phyloP scores from a whole-genome alignment of 2,797 vertebrate species.

The Tachyglossus aculeatus region DNA sequence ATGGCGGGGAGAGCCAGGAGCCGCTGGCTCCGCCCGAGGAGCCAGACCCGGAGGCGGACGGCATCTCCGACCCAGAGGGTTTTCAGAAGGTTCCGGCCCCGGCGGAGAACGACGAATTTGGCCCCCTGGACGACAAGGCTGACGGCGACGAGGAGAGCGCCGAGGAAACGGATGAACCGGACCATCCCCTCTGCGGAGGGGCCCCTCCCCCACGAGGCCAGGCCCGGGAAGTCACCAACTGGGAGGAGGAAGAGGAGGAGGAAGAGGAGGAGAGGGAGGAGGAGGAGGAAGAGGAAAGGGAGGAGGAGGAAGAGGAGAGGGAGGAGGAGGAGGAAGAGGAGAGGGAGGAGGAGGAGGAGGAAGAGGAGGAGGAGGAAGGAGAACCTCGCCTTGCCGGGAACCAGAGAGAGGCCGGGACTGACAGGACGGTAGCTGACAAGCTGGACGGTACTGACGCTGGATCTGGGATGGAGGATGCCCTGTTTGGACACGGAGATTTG shows the following conservation, averaged over 20 bases:
- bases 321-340: too few species aligned
- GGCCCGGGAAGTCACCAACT: conserved; percentile 46
- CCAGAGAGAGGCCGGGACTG: conserved; percentile 62
- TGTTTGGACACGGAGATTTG: conserved; percentile 75
- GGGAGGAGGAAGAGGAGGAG: conserved; percentile 63
- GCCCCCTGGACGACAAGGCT: conserved; percentile 35
- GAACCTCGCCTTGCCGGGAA: conserved; percentile 32
- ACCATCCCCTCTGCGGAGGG: conserved; percentile 57
- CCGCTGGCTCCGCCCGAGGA: conserved; percentile 37
- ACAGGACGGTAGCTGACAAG: conserved; percentile 76
- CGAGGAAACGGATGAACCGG: conserved; percentile 68
- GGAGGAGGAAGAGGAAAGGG: conserved; percentile 61
- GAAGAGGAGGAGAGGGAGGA: too few species aligned
- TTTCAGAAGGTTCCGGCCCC: conserved; percentile 65
- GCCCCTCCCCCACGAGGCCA: not conserved
- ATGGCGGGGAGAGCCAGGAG: conserved; percentile 72
- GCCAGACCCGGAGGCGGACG: conserved; percentile 52
- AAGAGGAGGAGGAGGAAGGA: conserved; percentile 67
- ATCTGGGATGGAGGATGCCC: conserved; percentile 80
- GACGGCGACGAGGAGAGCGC: conserved; percentile 60
- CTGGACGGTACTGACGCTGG: conserved; percentile 75
- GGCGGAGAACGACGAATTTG: conserved; percentile 64
- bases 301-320: too few species aligned
- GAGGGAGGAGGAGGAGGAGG: conserved; percentile 61
- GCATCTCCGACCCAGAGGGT: conserved; percentile 76